Base-by-base conservation (phyloP, 92 coral and sea anemone genomes). In the Palythoa grandiflora region DNA sequence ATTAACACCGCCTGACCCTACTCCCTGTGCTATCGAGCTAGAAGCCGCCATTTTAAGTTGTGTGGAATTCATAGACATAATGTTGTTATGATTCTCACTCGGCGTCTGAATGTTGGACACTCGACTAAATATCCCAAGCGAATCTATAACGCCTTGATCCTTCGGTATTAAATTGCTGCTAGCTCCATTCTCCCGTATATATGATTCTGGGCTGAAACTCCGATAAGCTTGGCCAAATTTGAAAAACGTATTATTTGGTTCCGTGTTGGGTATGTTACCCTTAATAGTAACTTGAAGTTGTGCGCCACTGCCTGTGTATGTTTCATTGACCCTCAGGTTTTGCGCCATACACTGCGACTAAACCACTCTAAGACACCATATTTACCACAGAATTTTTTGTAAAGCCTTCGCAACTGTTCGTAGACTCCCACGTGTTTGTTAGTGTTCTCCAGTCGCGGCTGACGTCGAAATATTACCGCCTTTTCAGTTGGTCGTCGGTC, bases 381-480 rank as follows among this genome's bases (percentile, higher is more conserved):
- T 79, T 91, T 89, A 81, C 83, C 83, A 37, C 35, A 87, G 16
- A 88, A 80, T 80, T 81, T 79, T 70, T 74, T 87, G 87, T 86
- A 86, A 89, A 89, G 88, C 91, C 89, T 94, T 91, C 81, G 83
- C 88, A 90, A 90, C 91, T 91, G 85, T 94, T 92, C 85, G 87
- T 80, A 83, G 85, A 84, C 90, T 78, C 93, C 79, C 97, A 92
- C 97, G 97, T 94, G 97, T 87, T 51, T 80, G 77, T 92, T 80
- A 36, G 84, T 65, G 88, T 90, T 79, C 85, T 75, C 92, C 93
- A 75, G 91, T 87, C 68, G 89, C 83, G 86, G 48, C 87, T 89
- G 90, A 90, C 95, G 94, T 91, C 85, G 96, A 81, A 88, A 87
- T 93, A 91, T 83, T 91, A 83, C 89, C 92, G 98, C 91, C 98